Evolutionary conservation across 1,140 invertebrate genomes (phyloP).

Genomic region (Diachasma alloeum): DNA sequence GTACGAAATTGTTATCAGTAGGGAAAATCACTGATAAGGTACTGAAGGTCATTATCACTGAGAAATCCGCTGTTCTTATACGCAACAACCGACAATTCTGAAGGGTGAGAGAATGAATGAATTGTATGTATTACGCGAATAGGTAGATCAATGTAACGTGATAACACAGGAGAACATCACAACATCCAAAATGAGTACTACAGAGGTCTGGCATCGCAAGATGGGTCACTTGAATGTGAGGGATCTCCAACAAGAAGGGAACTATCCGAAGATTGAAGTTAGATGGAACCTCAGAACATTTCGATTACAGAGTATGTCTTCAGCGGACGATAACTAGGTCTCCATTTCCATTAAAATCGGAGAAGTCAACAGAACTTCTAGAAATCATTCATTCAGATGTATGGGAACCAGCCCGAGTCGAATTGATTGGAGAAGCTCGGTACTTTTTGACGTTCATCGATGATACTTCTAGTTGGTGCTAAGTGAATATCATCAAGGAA

Average conservation of each 20-base stretch:
- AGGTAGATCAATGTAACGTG: too few species aligned
- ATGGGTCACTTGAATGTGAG: slow-evolving; percentile 32
- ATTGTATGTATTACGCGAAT: too few species aligned
- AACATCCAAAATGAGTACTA: slow-evolving; percentile 15
- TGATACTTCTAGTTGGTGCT: slow-evolving; percentile 53
- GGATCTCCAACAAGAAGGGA: slow-evolving; percentile 18
- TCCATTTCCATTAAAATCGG: slow-evolving; percentile 25
- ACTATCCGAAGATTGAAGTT: slow-evolving; percentile 23
- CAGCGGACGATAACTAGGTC: slow-evolving; percentile 35
- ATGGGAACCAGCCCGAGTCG: slow-evolving; percentile 53
- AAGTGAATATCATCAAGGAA: slow-evolving; percentile 51
- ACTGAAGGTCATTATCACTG: too few species aligned
- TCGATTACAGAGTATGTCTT: slow-evolving; percentile 41
- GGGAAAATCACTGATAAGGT: too few species aligned
- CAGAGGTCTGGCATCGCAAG: too few species aligned
- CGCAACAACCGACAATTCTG: too few species aligned
- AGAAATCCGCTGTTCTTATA: too few species aligned
- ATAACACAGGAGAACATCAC: too few species aligned
- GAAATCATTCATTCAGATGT: slow-evolving; percentile 56
- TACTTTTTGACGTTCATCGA: slow-evolving; percentile 62
- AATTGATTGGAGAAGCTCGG: slow-evolving; percentile 46
- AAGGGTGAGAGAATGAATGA: too few species aligned
- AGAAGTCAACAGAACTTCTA: slow-evolving; percentile 25
- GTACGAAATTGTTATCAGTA: too few species aligned
- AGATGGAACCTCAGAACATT: not conserved